Evolutionary conservation across 2,888 invertebrate genomes (phyloP).

Genomic region (Parnassius apollo): DNA sequence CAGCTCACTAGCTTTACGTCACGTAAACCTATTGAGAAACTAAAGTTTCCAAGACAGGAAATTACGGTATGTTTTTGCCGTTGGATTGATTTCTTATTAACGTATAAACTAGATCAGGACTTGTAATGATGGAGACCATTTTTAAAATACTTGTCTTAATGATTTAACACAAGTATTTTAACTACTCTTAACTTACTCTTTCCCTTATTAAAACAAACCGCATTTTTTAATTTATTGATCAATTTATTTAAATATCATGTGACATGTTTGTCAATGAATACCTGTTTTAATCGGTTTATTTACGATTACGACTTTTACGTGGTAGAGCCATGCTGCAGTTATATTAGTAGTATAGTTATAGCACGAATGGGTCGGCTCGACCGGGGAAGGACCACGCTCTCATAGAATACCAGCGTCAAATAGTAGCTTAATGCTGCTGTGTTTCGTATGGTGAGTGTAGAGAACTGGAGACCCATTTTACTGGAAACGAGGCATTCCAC

Average conservation of each 20-base stretch:
- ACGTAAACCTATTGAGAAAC: conserved; percentile 18
- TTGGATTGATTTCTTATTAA: conserved; percentile 9
- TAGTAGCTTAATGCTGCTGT: too few relatives aligned
- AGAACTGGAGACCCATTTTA: too few relatives aligned
- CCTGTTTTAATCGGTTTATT: too few relatives aligned
- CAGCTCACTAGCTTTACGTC: background rate
- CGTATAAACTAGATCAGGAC: conserved; percentile 13
- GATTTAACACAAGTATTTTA: conserved; percentile 14
- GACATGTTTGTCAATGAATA: too few relatives aligned
- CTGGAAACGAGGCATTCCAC: too few relatives aligned
- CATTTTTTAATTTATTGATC: conserved; percentile 10
- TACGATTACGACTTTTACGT: too few relatives aligned
- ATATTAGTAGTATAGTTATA: too few relatives aligned
- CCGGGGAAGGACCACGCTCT: too few relatives aligned
- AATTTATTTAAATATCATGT: background rate
- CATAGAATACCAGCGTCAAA: too few relatives aligned
- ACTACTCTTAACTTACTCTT: background rate
- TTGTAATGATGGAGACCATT: conserved; percentile 1
- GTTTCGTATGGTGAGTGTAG: too few relatives aligned
- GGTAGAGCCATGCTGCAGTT: too few relatives aligned
- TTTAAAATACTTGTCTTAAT: conserved; percentile 20
- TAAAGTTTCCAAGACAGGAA: conserved; percentile 21
- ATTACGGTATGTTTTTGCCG: conserved; percentile 7
- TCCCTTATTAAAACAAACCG: conserved; percentile 3
- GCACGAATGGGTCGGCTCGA: too few relatives aligned